Evolutionary conservation across 2,113 vertebrate genomes (phyloP).

Genomic region (Leiothrix lutea): DNA sequence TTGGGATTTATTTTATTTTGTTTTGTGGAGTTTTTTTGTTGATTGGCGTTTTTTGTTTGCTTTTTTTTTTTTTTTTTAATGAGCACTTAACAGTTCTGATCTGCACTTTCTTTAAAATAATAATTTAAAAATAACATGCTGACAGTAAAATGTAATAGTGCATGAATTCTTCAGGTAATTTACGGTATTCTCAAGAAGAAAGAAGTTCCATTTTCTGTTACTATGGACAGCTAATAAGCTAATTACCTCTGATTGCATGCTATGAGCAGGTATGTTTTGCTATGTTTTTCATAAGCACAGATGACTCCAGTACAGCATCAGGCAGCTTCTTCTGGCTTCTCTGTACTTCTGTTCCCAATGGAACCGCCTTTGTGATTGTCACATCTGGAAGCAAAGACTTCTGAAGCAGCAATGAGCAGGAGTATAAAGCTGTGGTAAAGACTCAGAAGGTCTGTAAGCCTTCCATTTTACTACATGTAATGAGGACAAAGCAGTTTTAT

Average conservation of each 20-base stretch:
- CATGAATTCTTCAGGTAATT: not conserved
- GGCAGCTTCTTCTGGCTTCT: not conserved
- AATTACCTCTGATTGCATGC: not conserved
- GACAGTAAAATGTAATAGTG: not conserved
- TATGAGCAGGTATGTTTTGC: not conserved
- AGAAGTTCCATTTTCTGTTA: not conserved
- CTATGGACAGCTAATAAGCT: not conserved
- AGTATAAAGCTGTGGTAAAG: not conserved
- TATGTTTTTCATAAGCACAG: not conserved
- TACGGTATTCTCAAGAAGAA: not conserved
- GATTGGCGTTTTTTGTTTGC: not conserved
- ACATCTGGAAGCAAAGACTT: not conserved
- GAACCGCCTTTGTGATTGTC: not conserved
- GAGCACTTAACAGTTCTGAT: not conserved
- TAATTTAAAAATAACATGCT: not conserved
- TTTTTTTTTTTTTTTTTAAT: too few species aligned
- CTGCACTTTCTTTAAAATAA: not conserved
- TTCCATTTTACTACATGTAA: not conserved
- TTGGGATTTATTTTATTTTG: not conserved
- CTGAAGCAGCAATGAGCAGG: not conserved
- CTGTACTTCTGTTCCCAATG: not conserved
- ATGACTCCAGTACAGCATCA: not conserved
- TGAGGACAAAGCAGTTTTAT: not conserved
- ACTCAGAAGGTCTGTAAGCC: not conserved
- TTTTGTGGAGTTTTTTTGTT: not conserved